A percentile compares a stretch with the other conserved stretches of the same genome.
Evolutionary conservation across 37 sponge, comb jelly and placozoan species (phyloP).

Genomic region (Halichondria panicea): DNA sequence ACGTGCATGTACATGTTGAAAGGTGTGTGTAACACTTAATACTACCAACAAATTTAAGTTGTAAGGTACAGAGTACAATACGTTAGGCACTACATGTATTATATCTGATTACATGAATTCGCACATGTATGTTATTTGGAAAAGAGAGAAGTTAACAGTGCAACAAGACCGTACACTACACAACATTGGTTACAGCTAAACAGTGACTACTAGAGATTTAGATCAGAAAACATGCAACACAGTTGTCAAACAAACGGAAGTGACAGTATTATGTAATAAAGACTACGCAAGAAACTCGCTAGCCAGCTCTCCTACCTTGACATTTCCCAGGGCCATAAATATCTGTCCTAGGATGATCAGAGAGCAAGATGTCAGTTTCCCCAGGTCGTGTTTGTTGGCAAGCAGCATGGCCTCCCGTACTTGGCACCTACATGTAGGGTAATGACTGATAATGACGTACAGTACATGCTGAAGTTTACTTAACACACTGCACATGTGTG

Average conservation of each 20-base stretch:
- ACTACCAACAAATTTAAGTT: neutral
- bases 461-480: too few relatives aligned
- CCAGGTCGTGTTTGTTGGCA: slow-evolving; percentile 82
- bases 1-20: neutral
- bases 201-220: too few relatives aligned
- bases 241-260: too few relatives aligned
- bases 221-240: too few relatives aligned
- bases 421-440: slow-evolving; percentile 31
- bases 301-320: slow-evolving; percentile 60
- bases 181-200: too few relatives aligned
- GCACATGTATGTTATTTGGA: neutral
- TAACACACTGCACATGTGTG: too few relatives aligned
- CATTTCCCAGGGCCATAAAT: slow-evolving; percentile 80
- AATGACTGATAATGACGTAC: neutral
- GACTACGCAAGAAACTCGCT: too few relatives aligned
- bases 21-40: neutral
- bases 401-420: slow-evolving; percentile 76
- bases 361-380: slow-evolving; percentile 81
- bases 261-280: too few relatives aligned
- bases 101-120: too few relatives aligned
- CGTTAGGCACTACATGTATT: too few relatives aligned
- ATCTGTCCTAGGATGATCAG: slow-evolving; percentile 90
- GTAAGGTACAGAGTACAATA: neutral
- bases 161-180: too few relatives aligned
- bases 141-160: neutral